phyloP scores from a whole-genome alignment of 2,113 vertebrate species.

The Pyrgilauda ruficollis region DNA sequence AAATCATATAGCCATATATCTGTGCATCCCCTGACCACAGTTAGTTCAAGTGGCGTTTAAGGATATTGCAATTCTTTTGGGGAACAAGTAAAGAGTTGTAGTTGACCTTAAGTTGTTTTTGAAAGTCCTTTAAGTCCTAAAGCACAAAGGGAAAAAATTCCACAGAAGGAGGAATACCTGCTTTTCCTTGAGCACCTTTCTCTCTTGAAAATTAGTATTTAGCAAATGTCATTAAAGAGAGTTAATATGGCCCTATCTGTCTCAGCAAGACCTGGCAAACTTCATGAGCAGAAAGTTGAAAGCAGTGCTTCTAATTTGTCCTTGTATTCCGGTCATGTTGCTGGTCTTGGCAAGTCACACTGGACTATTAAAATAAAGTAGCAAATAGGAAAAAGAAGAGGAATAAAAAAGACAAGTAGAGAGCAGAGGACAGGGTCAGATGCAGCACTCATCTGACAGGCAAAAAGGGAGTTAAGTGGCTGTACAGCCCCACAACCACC shows the following conservation, averaged over 20 bases:
- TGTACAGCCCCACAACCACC: fast-evolving
- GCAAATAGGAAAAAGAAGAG: background rate
- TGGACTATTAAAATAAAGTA: background rate
- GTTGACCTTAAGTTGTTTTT: background rate
- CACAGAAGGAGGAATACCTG: background rate
- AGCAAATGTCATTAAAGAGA: background rate
- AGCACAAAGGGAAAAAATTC: background rate
- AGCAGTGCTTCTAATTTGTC: background rate
- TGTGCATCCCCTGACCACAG: background rate
- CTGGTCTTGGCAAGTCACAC: background rate
- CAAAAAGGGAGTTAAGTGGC: background rate
- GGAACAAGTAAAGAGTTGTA: background rate
- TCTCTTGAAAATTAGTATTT: background rate
- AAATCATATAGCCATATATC: background rate
- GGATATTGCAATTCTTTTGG: background rate
- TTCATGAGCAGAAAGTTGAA: background rate
- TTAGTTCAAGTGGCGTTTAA: background rate
- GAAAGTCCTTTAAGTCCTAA: background rate
- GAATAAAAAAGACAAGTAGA: background rate
- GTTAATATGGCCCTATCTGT: background rate
- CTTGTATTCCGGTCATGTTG: constrained; percentile 1
- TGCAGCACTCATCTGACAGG: background rate
- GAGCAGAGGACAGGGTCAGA: background rate
- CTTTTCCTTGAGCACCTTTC: background rate
- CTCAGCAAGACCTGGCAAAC: constrained; percentile 8